Evolutionary conservation across 2,797 vertebrate genomes (phyloP), one percentile per base, ranked within the genome.

Genomic region (Poliocrania exsul): DNA sequence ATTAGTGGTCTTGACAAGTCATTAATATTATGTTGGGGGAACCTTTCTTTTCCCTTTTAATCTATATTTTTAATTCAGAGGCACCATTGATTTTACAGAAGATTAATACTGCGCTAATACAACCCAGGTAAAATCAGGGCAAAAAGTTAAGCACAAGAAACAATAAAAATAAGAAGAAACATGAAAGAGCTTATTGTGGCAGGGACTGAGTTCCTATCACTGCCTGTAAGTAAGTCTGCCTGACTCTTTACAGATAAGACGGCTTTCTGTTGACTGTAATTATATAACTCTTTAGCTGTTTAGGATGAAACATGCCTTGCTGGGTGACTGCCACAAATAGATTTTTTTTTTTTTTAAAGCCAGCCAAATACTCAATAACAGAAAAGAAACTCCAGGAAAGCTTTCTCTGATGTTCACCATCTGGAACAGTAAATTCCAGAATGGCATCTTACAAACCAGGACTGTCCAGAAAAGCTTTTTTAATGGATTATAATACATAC

Each of bases 171-270:
- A 19, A 84, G 51, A 91, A 88, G 54, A 92, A 84, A 79, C 29
- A 73, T 69, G 25, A 83, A 96, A 92, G 70, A 70, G 25, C 28
- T 20, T 85, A 18, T 40, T 72, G 49, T 71, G 47, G 28, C 47
- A 64, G 47, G 28, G 47, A 50, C n/a, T 51, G 42, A 93, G 35
- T 86, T 92, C 29, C 28, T 92, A 37, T 90, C 67, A 10, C 20
- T 66, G 83, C 37, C 37, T 95, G 31, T 62, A 79, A 71, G 58
- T 69, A 65, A 92, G 50, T 31, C 74, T 94, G 90, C 81, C 86
- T 90, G 92, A 86, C 88, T 44, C 70, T 93, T 93, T 50, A 29
- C 56, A 70, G 88, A 90, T 95, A 93, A 94, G 83, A 49, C 67
- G 86, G 51, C 37, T 92, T 93, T 95, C 70, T 86, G 40, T 75